Conservation (phyloP, 2,888 invertebrate species). For the Heliconius charithonia region DNA sequence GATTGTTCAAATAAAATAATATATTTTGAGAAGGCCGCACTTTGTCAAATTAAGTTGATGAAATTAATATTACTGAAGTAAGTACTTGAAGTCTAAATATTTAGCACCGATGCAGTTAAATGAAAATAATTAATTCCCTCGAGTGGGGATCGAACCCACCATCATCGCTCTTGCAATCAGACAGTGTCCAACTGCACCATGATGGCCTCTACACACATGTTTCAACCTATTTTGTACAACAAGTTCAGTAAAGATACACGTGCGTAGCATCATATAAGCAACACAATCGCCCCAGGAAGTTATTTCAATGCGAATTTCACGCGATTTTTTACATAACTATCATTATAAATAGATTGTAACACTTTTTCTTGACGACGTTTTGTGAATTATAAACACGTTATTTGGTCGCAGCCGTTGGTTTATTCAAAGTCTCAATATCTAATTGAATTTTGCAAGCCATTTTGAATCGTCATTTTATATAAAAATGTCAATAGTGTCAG, state of each 20-base stretch:
- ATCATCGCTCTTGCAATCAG: not conserved
- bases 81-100: not conserved
- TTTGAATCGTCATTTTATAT: no score
- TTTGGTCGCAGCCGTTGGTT: conserved; percentile 2
- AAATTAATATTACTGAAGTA: not conserved
- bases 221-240: no score
- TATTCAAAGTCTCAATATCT: not conserved
- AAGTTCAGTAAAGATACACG: not conserved
- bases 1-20: no score
- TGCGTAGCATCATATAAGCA: not conserved
- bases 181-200: not conserved
- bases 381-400: conserved; percentile 28
- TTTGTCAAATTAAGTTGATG: not conserved
- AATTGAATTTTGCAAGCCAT: no score
- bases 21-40: no score
- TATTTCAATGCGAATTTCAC: conserved; percentile 27
- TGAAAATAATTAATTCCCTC: not conserved
- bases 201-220: not conserved
- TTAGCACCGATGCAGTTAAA: not conserved
- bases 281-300: conserved; percentile 23
- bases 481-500: no score
- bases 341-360: conserved; percentile 21
- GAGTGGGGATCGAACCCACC: not conserved
- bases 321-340: conserved; percentile 37
- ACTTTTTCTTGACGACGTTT: conserved; percentile 27